A percentile compares a stretch with the other conserved stretches of the same genome.
Evolutionary conservation across 2,797 vertebrate species (phyloP).

Genomic region (Clarias fuscus): DNA sequence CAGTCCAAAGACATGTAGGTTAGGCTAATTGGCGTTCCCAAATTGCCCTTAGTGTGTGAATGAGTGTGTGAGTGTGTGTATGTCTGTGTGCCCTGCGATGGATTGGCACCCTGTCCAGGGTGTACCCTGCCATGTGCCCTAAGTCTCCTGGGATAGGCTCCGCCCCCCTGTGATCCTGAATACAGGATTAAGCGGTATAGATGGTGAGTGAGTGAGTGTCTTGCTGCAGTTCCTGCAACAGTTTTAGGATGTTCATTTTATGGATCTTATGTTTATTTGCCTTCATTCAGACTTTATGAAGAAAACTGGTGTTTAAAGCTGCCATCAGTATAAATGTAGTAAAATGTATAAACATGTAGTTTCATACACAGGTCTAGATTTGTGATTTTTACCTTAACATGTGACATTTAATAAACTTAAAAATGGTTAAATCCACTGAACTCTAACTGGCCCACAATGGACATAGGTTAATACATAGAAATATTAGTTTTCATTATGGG

Average conservation of each 20-base stretch:
- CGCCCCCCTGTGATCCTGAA: no score
- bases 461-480: background rate
- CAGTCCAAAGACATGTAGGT: no score
- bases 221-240: background rate
- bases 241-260: background rate
- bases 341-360: no score
- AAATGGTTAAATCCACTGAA: background rate
- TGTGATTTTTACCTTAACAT: background rate
- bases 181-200: no score
- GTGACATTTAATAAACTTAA: background rate
- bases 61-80: no score
- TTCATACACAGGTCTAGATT: background rate
- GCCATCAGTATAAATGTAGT: background rate
- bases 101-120: no score
- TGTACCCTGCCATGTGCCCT: no score
- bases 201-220: no score
- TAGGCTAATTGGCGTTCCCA: no score
- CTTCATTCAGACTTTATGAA: background rate
- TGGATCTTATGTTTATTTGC: background rate
- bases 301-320: background rate
- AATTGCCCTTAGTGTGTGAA: no score
- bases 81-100: no score
- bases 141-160: no score
- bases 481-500: background rate
- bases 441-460: background rate